Evolutionary conservation across 2,113 vertebrate species (phyloP).

Genomic region (Panurus biarmicus): DNA sequence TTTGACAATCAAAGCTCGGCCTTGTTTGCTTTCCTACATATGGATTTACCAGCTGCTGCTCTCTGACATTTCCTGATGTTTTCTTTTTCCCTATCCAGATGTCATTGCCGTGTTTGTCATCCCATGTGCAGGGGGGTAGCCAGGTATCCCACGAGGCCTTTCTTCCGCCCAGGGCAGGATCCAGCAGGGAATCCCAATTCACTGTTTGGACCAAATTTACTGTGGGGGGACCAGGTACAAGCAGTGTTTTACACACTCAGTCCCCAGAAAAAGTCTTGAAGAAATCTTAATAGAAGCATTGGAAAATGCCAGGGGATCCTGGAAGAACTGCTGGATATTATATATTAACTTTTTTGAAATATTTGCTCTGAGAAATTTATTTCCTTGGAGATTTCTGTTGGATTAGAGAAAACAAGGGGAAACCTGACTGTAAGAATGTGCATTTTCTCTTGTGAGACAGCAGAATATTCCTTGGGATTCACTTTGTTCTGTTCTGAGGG

Average conservation of each 20-base stretch:
- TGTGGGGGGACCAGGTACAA: neutral
- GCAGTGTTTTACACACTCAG: neutral
- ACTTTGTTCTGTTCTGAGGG: neutral
- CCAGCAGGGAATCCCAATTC: neutral
- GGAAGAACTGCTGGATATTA: neutral
- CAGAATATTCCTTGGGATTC: neutral
- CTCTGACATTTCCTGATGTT: constrained; percentile 21
- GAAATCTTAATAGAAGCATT: neutral
- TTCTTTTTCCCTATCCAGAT: constrained; percentile 9
- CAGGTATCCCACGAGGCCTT: neutral
- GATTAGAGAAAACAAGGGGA: neutral
- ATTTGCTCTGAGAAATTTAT: neutral
- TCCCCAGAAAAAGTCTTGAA: neutral
- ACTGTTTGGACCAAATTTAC: neutral
- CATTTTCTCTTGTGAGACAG: neutral
- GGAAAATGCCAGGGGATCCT: neutral
- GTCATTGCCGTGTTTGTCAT: neutral
- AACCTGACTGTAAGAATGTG: neutral
- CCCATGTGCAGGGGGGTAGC: neutral
- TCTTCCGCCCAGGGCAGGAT: neutral
- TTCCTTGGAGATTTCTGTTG: neutral
- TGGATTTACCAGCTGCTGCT: constrained; percentile 57
- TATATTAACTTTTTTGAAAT: neutral
- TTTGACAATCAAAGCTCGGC: neutral
- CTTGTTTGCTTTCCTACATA: constrained; percentile 64